Evolutionary conservation across 1,140 invertebrate genomes (phyloP), one percentile per base, ranked within the genome.

Genomic region (Papilio xuthus): DNA sequence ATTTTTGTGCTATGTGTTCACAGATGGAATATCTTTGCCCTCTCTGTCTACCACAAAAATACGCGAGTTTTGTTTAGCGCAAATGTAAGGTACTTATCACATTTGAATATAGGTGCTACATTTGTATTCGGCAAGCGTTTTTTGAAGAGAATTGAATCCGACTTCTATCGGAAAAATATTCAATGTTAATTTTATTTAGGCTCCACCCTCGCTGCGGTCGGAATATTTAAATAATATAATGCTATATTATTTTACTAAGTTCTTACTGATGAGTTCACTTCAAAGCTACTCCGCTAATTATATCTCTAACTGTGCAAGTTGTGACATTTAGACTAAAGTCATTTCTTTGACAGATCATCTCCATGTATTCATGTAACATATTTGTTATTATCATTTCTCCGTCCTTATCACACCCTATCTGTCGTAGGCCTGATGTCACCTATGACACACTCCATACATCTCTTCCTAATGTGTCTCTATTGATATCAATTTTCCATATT

Each of bases 71-170:
- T 18, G 23, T 8, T 56, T 20, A 2, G 53, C 7, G 3, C 20
- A 60, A 60, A 23, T 9, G 2, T 26, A 60, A 60, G 20, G 23
- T 26, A 23, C 23, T 60, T 60, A 60, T 60, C 56, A 20, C 20
- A 60, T 60, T 67, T 67, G 26, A 32, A 67, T 67, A 26, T 26
- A 60, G 56, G 3, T 26, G 56, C 56, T 26, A 32, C 60, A 32
- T 67, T 67, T 26, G 60, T 67, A 67, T 67, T 32, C 60, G 13
- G 26, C 12, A 13, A 28, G 60, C 60, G 60, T 26, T 28, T 67
- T 67, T 67, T 67, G 23, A 67, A 67, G 60, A 67, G 60, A 67
- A 67, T 67, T 67, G 60, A 67, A 67, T 67, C 60, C n/a, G 13
- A 67, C 60, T 67, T 67, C 60, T 67, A 67, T 67, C 60, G 60